phyloP scores from a whole-genome alignment of 37 sponge, comb jelly and placozoan genomes.

The Theonella swinhoei region DNA sequence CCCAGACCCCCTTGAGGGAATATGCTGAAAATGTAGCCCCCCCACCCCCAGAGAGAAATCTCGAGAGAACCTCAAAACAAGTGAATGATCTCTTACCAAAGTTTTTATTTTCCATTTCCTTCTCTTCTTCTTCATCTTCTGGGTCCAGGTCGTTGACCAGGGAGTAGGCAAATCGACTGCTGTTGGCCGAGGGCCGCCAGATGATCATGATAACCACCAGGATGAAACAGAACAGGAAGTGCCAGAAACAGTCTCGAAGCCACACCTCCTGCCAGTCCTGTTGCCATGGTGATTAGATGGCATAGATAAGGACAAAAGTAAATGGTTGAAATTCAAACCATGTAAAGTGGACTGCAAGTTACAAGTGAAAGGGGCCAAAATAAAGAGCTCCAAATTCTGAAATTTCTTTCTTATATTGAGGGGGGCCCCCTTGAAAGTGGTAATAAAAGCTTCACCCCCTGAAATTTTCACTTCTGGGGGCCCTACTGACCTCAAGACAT shows the following conservation, averaged over 20 bases:
- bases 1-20: not conserved
- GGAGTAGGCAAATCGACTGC: conserved; percentile 59
- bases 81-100: conserved; percentile 75
- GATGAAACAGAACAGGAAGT: conserved; percentile 73
- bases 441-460: no score
- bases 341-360: no score
- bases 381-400: no score
- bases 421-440: no score
- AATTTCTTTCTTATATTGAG: no score
- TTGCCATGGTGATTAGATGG: not conserved
- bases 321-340: no score
- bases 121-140: conserved; percentile 50
- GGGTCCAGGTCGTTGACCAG: conserved; percentile 54
- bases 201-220: conserved; percentile 82
- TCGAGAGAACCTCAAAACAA: no score
- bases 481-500: conserved; percentile 45
- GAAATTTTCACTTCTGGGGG: no score
- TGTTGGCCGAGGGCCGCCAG: conserved; percentile 86
- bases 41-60: no score
- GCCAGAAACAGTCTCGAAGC: conserved; percentile 87
- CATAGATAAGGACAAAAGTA: not conserved
- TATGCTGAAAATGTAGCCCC: no score
- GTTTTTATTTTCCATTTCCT: conserved; percentile 68
- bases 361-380: no score
- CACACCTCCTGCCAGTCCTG: conserved; percentile 85